phyloP scores from a whole-genome alignment of 2,888 invertebrate species.

The Dynastes grantii region DNA sequence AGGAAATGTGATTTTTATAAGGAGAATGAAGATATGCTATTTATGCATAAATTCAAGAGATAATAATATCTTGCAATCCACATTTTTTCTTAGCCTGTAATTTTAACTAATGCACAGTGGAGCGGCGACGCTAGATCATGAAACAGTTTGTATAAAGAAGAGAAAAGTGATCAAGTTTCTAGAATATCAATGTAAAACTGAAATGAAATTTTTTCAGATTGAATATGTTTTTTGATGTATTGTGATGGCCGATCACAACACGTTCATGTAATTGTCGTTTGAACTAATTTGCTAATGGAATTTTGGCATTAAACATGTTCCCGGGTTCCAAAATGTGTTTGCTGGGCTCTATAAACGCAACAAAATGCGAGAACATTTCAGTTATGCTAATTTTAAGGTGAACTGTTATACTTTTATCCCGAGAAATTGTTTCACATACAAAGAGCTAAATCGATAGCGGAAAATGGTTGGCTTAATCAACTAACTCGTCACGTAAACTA shows the following conservation, averaged over 20 bases:
- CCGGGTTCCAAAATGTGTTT: slow-evolving; percentile 8
- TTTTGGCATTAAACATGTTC: slow-evolving; percentile 18
- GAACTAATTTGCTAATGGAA: slow-evolving; percentile 37
- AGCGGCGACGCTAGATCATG: no score
- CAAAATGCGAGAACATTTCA: slow-evolving; percentile 11
- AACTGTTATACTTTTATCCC: slow-evolving; percentile 16
- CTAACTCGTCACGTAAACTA: slow-evolving; percentile 1
- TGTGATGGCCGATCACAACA: neutral
- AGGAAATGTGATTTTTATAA: no score
- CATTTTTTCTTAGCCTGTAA: no score
- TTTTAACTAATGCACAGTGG: no score
- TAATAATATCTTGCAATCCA: no score
- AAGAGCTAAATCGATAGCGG: neutral
- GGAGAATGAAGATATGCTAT: no score
- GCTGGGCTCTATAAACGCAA: neutral
- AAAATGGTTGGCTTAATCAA: slow-evolving; percentile 2
- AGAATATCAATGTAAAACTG: neutral
- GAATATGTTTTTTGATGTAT: no score
- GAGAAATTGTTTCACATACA: neutral
- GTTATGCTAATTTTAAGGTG: slow-evolving; percentile 18
- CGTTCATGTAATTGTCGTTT: neutral
- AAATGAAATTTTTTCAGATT: neutral
- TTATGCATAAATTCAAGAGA: no score
- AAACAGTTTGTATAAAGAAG: no score
- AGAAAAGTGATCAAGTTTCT: neutral